These are phyloP conservation scores for Sympetrum striolatum DNA, from an alignment of 2,888 invertebrate species.

Conservation along the genomic window DNA sequence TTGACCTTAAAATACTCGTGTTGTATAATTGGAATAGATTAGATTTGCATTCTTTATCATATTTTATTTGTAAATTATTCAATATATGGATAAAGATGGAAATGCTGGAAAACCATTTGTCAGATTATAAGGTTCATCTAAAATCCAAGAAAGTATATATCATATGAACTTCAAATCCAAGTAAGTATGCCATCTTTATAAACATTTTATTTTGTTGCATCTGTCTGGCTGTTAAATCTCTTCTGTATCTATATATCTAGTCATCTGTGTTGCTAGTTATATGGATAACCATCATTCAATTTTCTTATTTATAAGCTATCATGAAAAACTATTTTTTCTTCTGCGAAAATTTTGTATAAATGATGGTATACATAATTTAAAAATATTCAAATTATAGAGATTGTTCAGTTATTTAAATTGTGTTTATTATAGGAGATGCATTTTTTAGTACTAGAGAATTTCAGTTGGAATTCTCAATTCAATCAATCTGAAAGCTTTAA, in stretches of 20 bases:
- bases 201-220: constrained; percentile 11
- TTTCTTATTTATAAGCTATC: constrained; percentile 11
- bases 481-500: no score
- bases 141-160: constrained; percentile 1
- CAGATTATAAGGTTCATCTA: neutral
- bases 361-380: neutral
- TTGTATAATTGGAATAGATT: constrained; percentile 18
- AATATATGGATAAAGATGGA: neutral
- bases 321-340: constrained; percentile 18
- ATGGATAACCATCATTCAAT: constrained; percentile 14
- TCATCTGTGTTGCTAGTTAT: no score
- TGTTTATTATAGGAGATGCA: neutral
- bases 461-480: neutral
- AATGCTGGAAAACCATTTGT: constrained; percentile 7
- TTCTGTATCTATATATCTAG: constrained; percentile 4
- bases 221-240: constrained; percentile 13
- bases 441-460: neutral
- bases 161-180: neutral
- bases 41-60: constrained; percentile 9
- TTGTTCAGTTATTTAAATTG: neutral
- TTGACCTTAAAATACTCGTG: constrained; percentile 8
- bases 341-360: constrained; percentile 16
- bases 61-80: neutral
- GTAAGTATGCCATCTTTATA: constrained; percentile 1
- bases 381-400: constrained; percentile 1